phyloP scores from a whole-genome alignment of 1,140 invertebrate species.

The Ylistrum balloti region DNA sequence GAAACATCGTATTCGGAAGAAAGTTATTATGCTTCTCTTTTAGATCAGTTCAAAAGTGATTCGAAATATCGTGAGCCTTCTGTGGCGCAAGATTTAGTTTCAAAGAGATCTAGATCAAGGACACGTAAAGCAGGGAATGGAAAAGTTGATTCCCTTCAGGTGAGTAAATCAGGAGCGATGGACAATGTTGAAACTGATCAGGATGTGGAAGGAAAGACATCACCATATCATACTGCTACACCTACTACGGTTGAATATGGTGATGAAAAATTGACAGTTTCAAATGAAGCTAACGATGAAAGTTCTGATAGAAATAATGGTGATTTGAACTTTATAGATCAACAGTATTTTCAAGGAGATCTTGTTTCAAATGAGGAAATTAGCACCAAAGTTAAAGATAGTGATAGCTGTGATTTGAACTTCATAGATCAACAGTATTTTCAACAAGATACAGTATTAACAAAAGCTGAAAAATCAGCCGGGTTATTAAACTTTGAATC shows the following conservation, averaged over 20 bases:
- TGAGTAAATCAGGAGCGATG: background rate
- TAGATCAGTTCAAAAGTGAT: background rate
- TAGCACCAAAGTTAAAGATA: background rate
- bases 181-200: background rate
- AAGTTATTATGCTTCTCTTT: background rate
- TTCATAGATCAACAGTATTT: slow-evolving; percentile 29
- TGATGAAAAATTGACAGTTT: background rate
- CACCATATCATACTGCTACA: background rate
- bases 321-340: slow-evolving; percentile 19
- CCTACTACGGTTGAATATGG: background rate
- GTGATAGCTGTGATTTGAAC: background rate
- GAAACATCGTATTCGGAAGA: background rate
- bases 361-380: background rate
- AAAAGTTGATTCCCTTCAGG: background rate
- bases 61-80: background rate
- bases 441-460: background rate
- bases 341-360: too few relatives aligned
- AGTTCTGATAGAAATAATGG: background rate
- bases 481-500: background rate
- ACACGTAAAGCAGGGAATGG: background rate
- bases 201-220: background rate
- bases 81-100: background rate
- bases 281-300: background rate
- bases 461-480: background rate
- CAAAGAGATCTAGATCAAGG: background rate